Evolutionary conservation across 1,140 invertebrate species (phyloP), one percentile per base, ranked within the genome.

Genomic region (Anastrepha ludens): DNA sequence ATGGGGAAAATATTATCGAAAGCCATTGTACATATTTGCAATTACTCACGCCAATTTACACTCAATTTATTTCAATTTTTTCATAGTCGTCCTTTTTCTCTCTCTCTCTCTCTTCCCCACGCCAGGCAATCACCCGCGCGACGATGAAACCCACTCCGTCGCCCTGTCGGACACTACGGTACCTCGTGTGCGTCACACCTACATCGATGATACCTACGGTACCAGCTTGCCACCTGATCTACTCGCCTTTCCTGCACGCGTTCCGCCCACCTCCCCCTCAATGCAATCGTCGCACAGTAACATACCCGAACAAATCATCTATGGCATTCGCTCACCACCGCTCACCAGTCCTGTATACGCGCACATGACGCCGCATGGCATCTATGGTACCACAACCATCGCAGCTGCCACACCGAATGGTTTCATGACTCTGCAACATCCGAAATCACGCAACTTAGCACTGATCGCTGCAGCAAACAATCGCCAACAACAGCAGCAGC

Each of bases 211-310:
- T 85, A 90, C 90, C 13, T 92, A 92, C 65, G 92, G 90, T 17
- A 91, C 91, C 11, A 91, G 90, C 55, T 39, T 93, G 78, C 97
- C 97, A 44, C 97, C 97, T 0, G 97, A 98, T 89, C 93, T 98
- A 50, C 93, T 98, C 64, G 96, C 97, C 0, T 97, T 97, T 89
- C 96, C 97, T 87, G 93, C 95, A 65, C 92, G 96, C 88, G 94
- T 94, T 58, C 91, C 90, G 3, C 92, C 92, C 78, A 96, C 96
- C 89, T 95, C 96, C 85, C 96, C 96, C 9, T 96, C 96, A 17
- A 95, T 96, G 88, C 95, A 95, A 6, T 96, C 95, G 90, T 96
- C 96, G 60, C 96, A 96, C 15, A 97, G 96, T 1, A 97, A 97
- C n/a, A 95, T 96, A 7, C 96, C 96, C 9, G 96, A 97, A 65